Conservation (phyloP, 2,113 vertebrate genomes). For the Spermophilus dauricus region DNA sequence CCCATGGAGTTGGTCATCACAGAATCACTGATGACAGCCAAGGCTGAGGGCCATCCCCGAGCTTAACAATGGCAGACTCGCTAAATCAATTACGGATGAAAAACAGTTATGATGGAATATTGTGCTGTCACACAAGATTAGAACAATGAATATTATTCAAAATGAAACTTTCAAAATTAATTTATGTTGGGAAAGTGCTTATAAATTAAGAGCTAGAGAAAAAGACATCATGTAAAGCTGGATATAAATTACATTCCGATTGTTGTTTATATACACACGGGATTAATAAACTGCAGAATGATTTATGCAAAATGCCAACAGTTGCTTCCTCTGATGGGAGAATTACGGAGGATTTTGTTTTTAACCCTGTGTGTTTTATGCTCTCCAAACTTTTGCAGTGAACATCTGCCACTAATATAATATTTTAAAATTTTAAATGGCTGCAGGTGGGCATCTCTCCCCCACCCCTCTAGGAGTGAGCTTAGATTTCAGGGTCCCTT, state of each 20-base stretch:
- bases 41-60: background rate
- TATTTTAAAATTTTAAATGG: background rate
- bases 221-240: conserved; percentile 1
- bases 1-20: background rate
- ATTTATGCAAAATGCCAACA: background rate
- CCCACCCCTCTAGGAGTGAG: background rate
- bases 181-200: conserved; percentile 43
- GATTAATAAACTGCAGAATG: conserved; percentile 17
- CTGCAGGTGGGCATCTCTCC: background rate
- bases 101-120: conserved; percentile 30
- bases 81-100: conserved; percentile 27
- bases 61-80: background rate
- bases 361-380: background rate
- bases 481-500: background rate
- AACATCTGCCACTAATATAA: background rate
- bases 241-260: background rate
- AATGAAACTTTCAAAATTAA: conserved; percentile 53
- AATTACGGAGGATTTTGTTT: background rate
- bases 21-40: background rate
- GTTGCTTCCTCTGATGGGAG: background rate
- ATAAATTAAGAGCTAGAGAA: conserved; percentile 33
- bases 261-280: background rate
- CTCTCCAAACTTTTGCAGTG: conserved; percentile 27
- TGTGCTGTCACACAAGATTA: background rate
- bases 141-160: conserved; percentile 26